phyloP scores from a whole-genome alignment of 2,113 vertebrate species.

The Heliornis fulica region DNA sequence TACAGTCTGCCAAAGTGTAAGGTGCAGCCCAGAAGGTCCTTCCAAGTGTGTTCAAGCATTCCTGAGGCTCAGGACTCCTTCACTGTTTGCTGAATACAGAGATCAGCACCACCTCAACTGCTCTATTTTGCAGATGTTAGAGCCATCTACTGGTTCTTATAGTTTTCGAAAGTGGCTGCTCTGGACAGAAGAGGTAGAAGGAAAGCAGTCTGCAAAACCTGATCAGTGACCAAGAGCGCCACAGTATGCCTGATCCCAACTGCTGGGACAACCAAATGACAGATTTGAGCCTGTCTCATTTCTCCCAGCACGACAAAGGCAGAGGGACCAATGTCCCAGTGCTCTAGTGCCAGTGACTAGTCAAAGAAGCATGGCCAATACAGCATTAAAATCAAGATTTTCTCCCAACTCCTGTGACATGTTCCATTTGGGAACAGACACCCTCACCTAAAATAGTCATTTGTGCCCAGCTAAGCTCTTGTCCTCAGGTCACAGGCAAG shows the following conservation, averaged over 20 bases:
- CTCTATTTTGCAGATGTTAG: not conserved
- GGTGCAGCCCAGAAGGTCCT: not conserved
- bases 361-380: not conserved
- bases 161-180: not conserved
- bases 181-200: not conserved
- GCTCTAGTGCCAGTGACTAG: not conserved
- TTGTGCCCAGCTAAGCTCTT: not conserved
- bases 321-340: not conserved
- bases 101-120: not conserved
- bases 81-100: not conserved
- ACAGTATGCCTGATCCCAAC: not conserved
- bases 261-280: not conserved
- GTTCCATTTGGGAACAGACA: not conserved
- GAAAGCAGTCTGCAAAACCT: not conserved
- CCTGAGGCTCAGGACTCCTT: not conserved
- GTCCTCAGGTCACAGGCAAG: accelerated
- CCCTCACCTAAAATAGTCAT: not conserved
- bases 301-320: not conserved
- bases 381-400: not conserved
- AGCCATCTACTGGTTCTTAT: conserved; percentile 29
- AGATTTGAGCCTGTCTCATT: not conserved
- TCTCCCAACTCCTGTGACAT: not conserved
- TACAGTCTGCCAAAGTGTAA: accelerated
- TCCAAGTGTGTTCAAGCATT: not conserved
- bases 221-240: not conserved